Evolutionary conservation across 2,113 vertebrate genomes (phyloP).

Genomic region (Gasterosteus nipponicus): DNA sequence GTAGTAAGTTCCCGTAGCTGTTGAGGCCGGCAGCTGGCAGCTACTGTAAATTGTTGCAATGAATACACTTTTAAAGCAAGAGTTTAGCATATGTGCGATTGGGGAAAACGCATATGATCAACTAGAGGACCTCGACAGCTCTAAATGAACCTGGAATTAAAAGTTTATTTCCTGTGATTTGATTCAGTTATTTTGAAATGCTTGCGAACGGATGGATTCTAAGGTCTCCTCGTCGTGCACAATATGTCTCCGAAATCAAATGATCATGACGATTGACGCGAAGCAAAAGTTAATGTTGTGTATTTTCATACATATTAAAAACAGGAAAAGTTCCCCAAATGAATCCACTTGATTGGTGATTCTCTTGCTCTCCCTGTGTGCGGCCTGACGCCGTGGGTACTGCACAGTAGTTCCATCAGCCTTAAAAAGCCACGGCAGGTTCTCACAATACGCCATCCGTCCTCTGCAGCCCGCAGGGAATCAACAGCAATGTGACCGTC

Average conservation of each 20-base stretch:
- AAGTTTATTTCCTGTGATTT: not conserved
- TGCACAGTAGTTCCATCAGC: conserved; percentile 44
- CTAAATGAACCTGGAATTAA: not conserved
- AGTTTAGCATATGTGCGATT: not conserved
- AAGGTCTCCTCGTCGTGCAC: not conserved
- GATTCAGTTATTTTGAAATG: not conserved
- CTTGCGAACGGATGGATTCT: not conserved
- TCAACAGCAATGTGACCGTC: conserved; percentile 66
- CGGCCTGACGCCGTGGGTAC: conserved; percentile 16
- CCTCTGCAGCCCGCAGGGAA: conserved; percentile 49
- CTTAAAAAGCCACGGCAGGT: conserved; percentile 56
- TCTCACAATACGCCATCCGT: conserved; percentile 67
- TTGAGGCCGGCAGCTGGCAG: not conserved
- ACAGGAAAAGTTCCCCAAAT: not conserved
- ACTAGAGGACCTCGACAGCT: not conserved
- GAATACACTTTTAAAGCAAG: not conserved
- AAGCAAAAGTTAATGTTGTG: not conserved
- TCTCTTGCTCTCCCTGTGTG: not conserved
- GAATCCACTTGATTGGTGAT: not conserved
- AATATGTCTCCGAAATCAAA: not conserved
- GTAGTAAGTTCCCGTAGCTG: not conserved
- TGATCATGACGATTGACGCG: not conserved
- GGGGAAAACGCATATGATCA: not conserved
- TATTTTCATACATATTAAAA: not conserved
- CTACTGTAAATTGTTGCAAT: not conserved